Conservation (phyloP, 2,113 vertebrate genomes). For the Polyodon spathula region DNA sequence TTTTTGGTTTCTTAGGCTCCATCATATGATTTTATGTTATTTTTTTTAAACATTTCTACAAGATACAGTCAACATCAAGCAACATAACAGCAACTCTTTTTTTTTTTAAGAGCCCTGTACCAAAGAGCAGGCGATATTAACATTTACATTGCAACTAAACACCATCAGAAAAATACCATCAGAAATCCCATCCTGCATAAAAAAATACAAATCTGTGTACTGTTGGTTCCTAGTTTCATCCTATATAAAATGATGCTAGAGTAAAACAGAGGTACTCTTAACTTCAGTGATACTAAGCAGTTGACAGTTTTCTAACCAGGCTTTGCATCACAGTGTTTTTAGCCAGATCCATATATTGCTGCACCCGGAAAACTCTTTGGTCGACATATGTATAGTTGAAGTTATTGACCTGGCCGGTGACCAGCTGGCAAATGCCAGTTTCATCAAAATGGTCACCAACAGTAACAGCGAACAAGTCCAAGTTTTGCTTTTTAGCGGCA, state of each 20-base stretch:
- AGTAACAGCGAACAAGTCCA: conserved; percentile 19
- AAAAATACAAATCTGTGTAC: too few species aligned
- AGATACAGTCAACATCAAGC: too few species aligned
- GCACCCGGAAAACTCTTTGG: conserved; percentile 19
- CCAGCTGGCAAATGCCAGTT: conserved; percentile 25
- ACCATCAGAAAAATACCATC: too few species aligned
- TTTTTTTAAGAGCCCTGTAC: too few species aligned
- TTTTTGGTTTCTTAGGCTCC: too few species aligned
- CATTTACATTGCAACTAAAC: too few species aligned
- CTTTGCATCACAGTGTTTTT: conserved; percentile 22
- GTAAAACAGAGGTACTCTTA: not conserved
- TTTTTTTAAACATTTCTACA: too few species aligned
- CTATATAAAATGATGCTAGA: not conserved
- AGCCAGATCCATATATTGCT: conserved; percentile 20
- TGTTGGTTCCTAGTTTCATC: too few species aligned
- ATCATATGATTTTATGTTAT: too few species aligned
- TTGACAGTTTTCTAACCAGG: conserved; percentile 21
- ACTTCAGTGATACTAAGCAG: not conserved
- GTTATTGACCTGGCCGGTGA: conserved; percentile 20
- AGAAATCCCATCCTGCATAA: too few species aligned
- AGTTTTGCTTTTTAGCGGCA: conserved; percentile 5
- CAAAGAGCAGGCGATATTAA: too few species aligned
- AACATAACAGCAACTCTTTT: too few species aligned
- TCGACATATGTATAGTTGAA: conserved; percentile 22
- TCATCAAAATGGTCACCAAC: conserved; percentile 23